Conservation (phyloP, 1,140 invertebrate genomes). For the Aphelenchoides besseyi region DNA sequence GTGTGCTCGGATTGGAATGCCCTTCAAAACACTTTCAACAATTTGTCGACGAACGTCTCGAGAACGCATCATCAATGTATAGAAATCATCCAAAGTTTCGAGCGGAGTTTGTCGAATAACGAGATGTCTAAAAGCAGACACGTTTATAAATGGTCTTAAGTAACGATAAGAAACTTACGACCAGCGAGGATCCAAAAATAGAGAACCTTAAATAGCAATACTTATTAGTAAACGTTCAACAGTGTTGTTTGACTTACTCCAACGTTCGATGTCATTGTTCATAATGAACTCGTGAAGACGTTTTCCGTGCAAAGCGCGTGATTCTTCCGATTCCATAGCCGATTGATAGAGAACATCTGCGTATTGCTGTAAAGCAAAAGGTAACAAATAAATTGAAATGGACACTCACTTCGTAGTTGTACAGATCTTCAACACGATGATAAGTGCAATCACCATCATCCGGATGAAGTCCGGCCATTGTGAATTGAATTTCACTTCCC, state of each 20-base stretch:
- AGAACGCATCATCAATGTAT: conserved; percentile 58
- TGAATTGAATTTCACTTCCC: conserved; percentile 60
- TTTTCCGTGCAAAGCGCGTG: conserved; percentile 49
- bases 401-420: conserved; percentile 45
- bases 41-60: conserved; percentile 59
- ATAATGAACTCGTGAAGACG: conserved; percentile 58
- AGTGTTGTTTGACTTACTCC: conserved; percentile 60
- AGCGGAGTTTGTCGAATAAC: conserved; percentile 55
- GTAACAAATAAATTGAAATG: not conserved
- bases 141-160: no score
- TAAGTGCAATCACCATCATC: conserved; percentile 52
- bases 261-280: conserved; percentile 60
- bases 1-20: conserved; percentile 59
- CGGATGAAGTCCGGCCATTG: conserved; percentile 54
- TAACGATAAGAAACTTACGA: no score
- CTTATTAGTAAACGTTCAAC: no score
- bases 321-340: conserved; percentile 48
- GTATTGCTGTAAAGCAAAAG: conserved; percentile 36
- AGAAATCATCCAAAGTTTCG: conserved; percentile 55
- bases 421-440: conserved; percentile 52
- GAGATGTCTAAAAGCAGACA: no score
- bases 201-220: no score
- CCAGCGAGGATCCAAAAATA: no score
- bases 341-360: conserved; percentile 59
- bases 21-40: conserved; percentile 60